Evolutionary conservation across 2,113 vertebrate species (phyloP).

Genomic region (Sinocyclocheilus maitianheensis): DNA sequence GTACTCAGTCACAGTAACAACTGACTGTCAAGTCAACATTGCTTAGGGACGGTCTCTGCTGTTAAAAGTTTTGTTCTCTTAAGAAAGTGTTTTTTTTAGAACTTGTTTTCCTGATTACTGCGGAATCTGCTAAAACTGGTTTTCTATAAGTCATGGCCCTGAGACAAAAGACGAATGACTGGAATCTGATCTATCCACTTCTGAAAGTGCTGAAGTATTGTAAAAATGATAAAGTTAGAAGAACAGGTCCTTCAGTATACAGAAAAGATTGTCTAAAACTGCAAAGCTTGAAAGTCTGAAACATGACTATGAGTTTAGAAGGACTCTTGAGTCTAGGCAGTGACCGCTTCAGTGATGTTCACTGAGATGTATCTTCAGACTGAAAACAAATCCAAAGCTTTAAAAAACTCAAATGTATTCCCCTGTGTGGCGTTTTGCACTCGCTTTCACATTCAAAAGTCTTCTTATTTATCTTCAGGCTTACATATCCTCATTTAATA

Average conservation of each 20-base stretch:
- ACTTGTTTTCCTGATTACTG: not conserved
- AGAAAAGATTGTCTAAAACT: not conserved
- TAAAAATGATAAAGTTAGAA: too few relatives aligned
- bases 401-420: too few relatives aligned
- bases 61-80: not conserved
- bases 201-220: not conserved
- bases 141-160: fast-evolving
- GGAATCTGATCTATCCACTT: not conserved
- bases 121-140: not conserved
- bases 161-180: fast-evolving
- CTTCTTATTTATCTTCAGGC: not conserved
- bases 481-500: not conserved
- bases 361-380: not conserved
- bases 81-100: not conserved
- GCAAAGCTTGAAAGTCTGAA: not conserved
- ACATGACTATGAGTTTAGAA: not conserved
- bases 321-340: not conserved
- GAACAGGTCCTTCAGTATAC: not conserved
- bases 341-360: not conserved
- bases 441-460: not conserved
- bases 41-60: not conserved
- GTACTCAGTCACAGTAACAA: not conserved
- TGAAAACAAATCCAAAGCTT: not conserved
- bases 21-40: too few relatives aligned
- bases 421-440: too few relatives aligned